Base-by-base conservation (phyloP, 2,797 vertebrate species). In the Rallus crepitans region DNA sequence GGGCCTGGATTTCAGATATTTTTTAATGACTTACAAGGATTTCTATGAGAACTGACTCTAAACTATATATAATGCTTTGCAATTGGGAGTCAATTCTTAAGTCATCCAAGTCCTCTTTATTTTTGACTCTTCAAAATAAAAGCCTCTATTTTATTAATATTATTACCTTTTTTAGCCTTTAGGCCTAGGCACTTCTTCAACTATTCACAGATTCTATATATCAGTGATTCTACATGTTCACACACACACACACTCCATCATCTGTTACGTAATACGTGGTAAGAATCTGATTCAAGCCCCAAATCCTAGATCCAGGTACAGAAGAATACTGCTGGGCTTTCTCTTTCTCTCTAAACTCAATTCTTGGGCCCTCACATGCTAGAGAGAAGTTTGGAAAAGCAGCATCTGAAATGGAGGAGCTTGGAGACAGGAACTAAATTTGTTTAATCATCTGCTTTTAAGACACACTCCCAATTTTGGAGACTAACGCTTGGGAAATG, bases 371-470 rank as follows among this genome's bases (percentile, higher is more conserved):
- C 82, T 92, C 71, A 70, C n/a, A 45, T 25, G 33, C 31, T 19
- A 3, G 12, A 86, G 27, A 57, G 24, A 94, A 87, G n/a, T 82
- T 91, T 91, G 16, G 50, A 89, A 77, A 93, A 91, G 39, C 4
- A 3, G 8, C 11, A 84, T 72, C 19, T 70, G 70, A 90, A 79
- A 82, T 10, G 64, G 63, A 73, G 52, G 20, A 88, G 31, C 55
- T 48, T 66, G n/a, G 24, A 89, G 70, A 92, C 3, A 86, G 24
- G 61, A 95, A 87, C 69, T 89, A 86, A 76, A 89, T 89, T 66
- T 84, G 60, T 87, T 90, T 63, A 89, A 82, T 90, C 80, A 87
- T 88, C 82, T 93, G 80, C 33, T 92, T 94, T 93, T 69, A 89
- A 90, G 70, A 72, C 17, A 88, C 6, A 21, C n/a, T 94, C 39